Evolutionary conservation across 2,113 vertebrate species (phyloP).

Genomic region (Eidolon helvum): DNA sequence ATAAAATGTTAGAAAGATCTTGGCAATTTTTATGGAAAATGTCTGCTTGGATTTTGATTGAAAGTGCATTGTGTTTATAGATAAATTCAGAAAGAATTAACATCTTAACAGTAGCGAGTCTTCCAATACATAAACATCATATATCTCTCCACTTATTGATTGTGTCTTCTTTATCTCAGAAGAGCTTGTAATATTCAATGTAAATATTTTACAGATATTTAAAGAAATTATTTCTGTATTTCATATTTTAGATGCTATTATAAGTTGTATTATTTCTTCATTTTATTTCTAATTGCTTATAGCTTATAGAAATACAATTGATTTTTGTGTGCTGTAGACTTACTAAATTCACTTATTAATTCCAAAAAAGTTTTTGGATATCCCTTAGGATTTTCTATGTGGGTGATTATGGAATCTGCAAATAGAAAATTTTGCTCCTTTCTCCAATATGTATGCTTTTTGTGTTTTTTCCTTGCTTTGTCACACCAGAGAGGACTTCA

Average conservation of each 20-base stretch:
- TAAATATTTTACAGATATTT: constrained; percentile 7
- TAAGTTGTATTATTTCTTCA: not conserved
- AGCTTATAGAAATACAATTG: not conserved
- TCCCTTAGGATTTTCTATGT: not conserved
- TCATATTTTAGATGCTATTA: not conserved
- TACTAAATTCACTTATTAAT: not conserved
- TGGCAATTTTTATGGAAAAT: not conserved
- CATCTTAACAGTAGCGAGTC: not conserved
- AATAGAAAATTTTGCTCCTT: not conserved
- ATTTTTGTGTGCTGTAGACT: not conserved
- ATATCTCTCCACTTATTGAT: not conserved
- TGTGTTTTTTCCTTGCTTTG: not conserved
- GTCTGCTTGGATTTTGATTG: not conserved
- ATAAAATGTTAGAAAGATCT: not conserved
- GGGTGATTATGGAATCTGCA: not conserved
- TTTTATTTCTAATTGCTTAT: not conserved
- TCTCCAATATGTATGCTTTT: not conserved
- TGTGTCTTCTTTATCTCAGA: not conserved
- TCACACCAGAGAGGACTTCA: not conserved
- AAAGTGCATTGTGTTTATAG: not conserved
- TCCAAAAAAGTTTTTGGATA: not conserved
- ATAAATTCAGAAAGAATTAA: not conserved
- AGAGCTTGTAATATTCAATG: not conserved
- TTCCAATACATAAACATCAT: not conserved
- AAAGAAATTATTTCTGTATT: not conserved